Percentiles rank a stretch among this genome's conserved stretches.
These are phyloP conservation scores for Dorcus parallelipipedus DNA, from an alignment of 2,888 invertebrate genomes.

Conservation along the genomic window DNA sequence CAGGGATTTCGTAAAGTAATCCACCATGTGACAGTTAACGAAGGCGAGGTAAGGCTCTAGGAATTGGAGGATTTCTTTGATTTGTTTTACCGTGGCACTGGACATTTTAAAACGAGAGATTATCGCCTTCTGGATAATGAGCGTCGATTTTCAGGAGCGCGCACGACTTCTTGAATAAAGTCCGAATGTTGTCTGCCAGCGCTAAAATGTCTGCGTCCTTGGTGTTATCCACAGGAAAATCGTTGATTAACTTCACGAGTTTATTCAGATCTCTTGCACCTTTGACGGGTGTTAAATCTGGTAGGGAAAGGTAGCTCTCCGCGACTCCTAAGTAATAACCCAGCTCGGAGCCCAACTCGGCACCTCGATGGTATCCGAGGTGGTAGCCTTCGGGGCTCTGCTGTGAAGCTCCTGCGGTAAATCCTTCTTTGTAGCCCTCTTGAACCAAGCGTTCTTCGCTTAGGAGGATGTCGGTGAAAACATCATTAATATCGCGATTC, in stretches of 20 bases:
- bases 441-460: constrained; percentile 65
- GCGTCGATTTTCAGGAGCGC: constrained; percentile 62
- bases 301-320: constrained; percentile 37
- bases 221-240: constrained; percentile 69
- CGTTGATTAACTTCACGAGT: constrained; percentile 57
- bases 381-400: constrained; percentile 69
- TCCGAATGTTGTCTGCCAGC: constrained; percentile 61
- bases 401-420: constrained; percentile 56
- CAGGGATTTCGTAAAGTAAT: constrained; percentile 64
- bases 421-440: constrained; percentile 67
- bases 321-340: constrained; percentile 69
- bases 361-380: constrained; percentile 74
- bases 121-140: constrained; percentile 53
- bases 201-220: constrained; percentile 63
- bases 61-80: constrained; percentile 55
- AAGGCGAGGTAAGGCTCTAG: constrained; percentile 60
- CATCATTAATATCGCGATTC: constrained; percentile 65
- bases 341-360: constrained; percentile 72
- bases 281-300: constrained; percentile 52
- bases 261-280: constrained; percentile 53
- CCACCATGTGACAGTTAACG: constrained; percentile 76
- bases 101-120: constrained; percentile 56
- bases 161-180: constrained; percentile 66
- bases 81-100: constrained; percentile 39
- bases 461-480: constrained; percentile 67